Percentiles rank a stretch among this genome's conserved stretches.
Conservation (phyloP, 2,113 vertebrate species). For the Oreochromis aureus region DNA sequence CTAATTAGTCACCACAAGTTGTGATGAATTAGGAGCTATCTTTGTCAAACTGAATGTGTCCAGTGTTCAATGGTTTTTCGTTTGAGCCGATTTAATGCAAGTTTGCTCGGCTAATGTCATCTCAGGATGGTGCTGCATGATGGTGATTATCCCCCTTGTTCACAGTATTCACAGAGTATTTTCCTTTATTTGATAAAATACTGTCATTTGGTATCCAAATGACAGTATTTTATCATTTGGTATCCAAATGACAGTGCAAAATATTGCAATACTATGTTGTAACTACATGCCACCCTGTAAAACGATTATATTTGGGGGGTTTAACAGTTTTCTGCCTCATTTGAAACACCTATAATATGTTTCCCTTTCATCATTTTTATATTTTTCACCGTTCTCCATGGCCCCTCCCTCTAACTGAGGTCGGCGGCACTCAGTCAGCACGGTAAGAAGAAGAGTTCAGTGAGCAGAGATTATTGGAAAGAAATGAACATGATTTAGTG, state of each 20-base stretch:
- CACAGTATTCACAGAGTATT: background rate
- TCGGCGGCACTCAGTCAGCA: too few relatives aligned
- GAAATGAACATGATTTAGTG: too few relatives aligned
- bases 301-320: background rate
- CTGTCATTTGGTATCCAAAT: background rate
- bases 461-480: too few relatives aligned
- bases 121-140: background rate
- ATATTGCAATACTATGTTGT: background rate
- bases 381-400: background rate
- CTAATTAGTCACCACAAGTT: background rate
- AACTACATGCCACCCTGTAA: background rate
- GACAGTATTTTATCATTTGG: accelerated
- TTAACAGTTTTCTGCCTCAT: accelerated
- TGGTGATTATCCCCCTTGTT: background rate
- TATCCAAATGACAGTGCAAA: background rate
- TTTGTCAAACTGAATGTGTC: background rate
- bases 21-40: accelerated
- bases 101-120: background rate
- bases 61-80: background rate
- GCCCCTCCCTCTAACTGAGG: accelerated
- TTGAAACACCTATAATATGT: background rate
- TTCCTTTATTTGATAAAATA: background rate
- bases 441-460: too few relatives aligned
- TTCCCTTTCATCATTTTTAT: accelerated
- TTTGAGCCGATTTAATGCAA: background rate